phyloP scores from a whole-genome alignment of 2,113 vertebrate species.

The Romanogobio albipinnatus region DNA sequence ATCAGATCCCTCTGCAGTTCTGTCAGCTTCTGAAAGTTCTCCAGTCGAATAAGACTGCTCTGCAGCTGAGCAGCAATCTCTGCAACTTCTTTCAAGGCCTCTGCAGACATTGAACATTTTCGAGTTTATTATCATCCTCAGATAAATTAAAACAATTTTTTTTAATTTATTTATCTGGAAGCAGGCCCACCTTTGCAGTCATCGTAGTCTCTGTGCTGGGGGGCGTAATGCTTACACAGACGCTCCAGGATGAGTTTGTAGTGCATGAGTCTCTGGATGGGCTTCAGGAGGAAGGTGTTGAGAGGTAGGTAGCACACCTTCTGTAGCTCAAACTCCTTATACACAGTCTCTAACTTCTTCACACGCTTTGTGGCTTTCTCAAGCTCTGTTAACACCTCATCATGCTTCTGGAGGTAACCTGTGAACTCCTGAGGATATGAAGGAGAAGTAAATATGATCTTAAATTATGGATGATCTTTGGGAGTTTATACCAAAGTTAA shows the following conservation, averaged over 20 bases:
- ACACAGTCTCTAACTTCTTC: slow-evolving; percentile 87
- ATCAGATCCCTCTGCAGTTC: slow-evolving; percentile 93
- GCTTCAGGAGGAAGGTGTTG: slow-evolving; percentile 92
- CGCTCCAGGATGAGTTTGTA: slow-evolving; percentile 90
- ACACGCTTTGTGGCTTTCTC: slow-evolving; percentile 84
- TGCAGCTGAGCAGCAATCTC: slow-evolving; percentile 85
- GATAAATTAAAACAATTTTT: not conserved
- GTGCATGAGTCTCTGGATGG: slow-evolving; percentile 92
- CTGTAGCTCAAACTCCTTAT: slow-evolving; percentile 94
- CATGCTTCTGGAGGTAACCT: slow-evolving; percentile 84
- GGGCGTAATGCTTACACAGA: slow-evolving; percentile 82
- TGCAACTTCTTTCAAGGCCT: slow-evolving; percentile 85
- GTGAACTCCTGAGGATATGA: slow-evolving; percentile 79
- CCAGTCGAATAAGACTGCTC: slow-evolving; percentile 88
- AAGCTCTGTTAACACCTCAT: slow-evolving; percentile 86
- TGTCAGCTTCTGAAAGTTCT: slow-evolving; percentile 94
- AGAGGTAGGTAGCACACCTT: slow-evolving; percentile 96
- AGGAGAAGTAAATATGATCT: not conserved
- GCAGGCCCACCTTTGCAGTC: slow-evolving; percentile 83
- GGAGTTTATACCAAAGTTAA: not conserved
- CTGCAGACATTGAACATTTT: slow-evolving; percentile 66
- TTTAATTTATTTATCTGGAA: not conserved
- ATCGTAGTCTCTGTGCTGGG: slow-evolving; percentile 77
- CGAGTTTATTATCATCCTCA: not conserved
- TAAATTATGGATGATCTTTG: not conserved